phyloP scores from a whole-genome alignment of 2,888 invertebrate species.

The Bimastos eiseni region DNA sequence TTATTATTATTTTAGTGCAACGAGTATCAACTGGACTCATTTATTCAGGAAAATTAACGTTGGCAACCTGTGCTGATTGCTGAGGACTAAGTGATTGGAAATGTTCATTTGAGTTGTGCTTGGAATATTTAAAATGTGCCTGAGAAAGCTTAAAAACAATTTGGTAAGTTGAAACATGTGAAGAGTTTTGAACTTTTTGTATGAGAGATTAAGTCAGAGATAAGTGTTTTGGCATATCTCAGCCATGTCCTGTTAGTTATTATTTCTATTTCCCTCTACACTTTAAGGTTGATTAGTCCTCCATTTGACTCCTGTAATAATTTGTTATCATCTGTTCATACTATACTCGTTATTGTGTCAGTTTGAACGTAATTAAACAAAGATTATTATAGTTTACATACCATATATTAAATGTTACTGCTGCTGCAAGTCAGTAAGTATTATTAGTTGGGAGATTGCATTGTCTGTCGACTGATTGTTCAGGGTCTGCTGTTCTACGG shows the following conservation, averaged over 20 bases:
- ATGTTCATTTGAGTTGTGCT: neutral
- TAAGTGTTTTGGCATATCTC: neutral
- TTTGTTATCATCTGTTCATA: neutral
- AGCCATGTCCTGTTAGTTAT: neutral
- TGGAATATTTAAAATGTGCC: neutral
- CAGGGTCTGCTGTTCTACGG: neutral
- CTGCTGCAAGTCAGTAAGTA: neutral
- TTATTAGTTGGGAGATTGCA: too few relatives aligned
- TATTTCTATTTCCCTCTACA: too few relatives aligned
- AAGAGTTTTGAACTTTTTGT: neutral
- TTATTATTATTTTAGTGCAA: neutral
- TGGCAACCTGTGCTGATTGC: neutral
- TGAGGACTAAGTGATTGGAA: neutral
- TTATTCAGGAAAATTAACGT: neutral
- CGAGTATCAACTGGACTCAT: neutral
- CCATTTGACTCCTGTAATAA: too few relatives aligned
- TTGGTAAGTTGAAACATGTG: neutral
- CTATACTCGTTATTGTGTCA: neutral
- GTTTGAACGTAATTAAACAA: neutral
- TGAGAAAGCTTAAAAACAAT: neutral
- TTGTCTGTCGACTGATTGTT: neutral
- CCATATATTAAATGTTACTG: neutral
- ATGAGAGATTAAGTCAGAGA: neutral
- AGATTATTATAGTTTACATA: neutral
- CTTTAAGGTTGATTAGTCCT: too few relatives aligned